Conservation (phyloP, 2,797 vertebrate species). For the Limnodromus scolopaceus region DNA sequence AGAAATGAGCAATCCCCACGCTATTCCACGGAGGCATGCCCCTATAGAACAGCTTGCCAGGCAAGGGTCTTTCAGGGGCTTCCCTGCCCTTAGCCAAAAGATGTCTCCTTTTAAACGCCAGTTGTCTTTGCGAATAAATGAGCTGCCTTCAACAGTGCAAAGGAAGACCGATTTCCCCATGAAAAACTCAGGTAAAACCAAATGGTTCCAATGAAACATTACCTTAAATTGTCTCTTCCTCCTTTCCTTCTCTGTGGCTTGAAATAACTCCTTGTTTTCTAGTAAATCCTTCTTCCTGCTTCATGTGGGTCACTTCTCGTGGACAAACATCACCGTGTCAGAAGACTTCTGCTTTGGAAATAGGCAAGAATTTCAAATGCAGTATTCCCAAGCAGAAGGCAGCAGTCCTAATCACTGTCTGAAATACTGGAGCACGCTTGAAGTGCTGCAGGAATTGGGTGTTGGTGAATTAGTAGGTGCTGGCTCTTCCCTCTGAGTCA, state of each 20-base stretch:
- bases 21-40: conserved; percentile 92
- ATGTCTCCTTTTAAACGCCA: conserved; percentile 98
- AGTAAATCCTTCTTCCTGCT: neutral
- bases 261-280: neutral
- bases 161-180: conserved; percentile 97
- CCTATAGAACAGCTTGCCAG: conserved; percentile 93
- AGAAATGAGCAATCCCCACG: conserved; percentile 86
- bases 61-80: conserved; percentile 96
- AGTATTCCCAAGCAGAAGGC: neutral
- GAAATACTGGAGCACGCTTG: neutral
- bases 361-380: neutral
- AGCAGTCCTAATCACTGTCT: neutral
- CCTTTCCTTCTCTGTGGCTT: neutral
- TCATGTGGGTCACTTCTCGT: neutral
- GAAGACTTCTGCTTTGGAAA: neutral
- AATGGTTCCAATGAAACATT: neutral
- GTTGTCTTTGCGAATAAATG: conserved; percentile 93
- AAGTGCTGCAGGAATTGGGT: conserved; percentile 5
- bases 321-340: neutral
- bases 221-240: neutral
- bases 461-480: neutral
- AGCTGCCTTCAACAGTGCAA: conserved; percentile 95
- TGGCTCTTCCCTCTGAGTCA: conserved; percentile 4
- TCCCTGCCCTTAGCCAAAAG: conserved; percentile 96
- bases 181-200: conserved; percentile 88